A percentile compares a stretch with the other conserved stretches of the same genome.
These are phyloP conservation scores for Ophonus ardosiacus DNA, from an alignment of 2,888 invertebrate genomes.

Conservation along the genomic window DNA sequence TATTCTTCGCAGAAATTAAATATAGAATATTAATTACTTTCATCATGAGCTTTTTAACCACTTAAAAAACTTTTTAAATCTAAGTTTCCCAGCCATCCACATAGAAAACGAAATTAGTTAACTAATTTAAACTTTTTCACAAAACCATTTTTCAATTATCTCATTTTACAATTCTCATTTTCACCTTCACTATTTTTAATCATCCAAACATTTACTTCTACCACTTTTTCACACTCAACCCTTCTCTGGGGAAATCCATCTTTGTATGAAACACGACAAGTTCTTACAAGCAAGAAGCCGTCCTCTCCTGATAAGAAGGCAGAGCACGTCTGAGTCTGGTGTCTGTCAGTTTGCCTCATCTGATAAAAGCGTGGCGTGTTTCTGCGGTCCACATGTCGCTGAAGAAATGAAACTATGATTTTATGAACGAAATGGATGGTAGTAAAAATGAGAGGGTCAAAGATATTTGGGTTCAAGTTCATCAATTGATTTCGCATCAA, in stretches of 20 bases:
- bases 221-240: not conserved
- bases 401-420: constrained; percentile 20
- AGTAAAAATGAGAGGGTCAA: not conserved
- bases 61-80: not conserved
- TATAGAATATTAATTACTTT: not conserved
- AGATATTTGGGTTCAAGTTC: not conserved
- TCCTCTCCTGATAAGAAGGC: constrained; percentile 19
- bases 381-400: not conserved
- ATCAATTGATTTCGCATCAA: not conserved
- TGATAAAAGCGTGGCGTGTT: constrained; percentile 35
- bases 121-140: not conserved
- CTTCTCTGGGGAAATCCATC: constrained; percentile 34
- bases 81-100: not conserved
- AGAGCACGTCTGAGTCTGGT: constrained; percentile 34
- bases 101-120: not conserved
- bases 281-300: constrained; percentile 3
- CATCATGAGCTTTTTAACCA: not conserved
- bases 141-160: not conserved
- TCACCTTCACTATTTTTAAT: not conserved
- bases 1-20: not conserved
- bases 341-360: constrained; percentile 31
- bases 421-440: not conserved
- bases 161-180: not conserved
- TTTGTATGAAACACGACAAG: not conserved
- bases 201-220: not conserved